These are phyloP conservation scores for Cyclopterus lumpus DNA, from an alignment of 2,797 vertebrate genomes.

Conservation along the genomic window DNA sequence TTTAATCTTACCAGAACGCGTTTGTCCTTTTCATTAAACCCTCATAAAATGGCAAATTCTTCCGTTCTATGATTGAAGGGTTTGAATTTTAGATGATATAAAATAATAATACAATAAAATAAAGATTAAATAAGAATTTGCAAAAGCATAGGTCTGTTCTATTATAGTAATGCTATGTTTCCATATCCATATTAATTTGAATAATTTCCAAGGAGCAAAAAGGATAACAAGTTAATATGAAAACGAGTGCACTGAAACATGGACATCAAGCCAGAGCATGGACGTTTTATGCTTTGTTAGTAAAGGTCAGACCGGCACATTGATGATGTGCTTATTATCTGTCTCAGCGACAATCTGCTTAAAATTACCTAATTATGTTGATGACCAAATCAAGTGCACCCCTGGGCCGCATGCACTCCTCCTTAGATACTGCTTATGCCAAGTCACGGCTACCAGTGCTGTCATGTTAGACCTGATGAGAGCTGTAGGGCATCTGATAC, in stretches of 20 bases:
- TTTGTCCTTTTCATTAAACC: not conserved
- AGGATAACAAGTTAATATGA: conserved; percentile 29
- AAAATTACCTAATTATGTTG: conserved; percentile 86
- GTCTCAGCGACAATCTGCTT: conserved; percentile 82
- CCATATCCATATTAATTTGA: conserved; percentile 14
- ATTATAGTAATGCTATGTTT: not conserved
- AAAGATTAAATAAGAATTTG: not conserved
- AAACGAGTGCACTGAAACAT: conserved; percentile 39
- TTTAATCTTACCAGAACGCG: not conserved
- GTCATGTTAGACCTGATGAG: conserved; percentile 63
- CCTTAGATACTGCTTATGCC: conserved; percentile 78
- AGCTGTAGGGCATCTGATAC: conserved; percentile 54
- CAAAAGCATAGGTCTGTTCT: not conserved
- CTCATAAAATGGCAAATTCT: not conserved
- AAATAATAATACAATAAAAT: not conserved
- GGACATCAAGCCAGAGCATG: conserved; percentile 44
- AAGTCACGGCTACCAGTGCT: conserved; percentile 65
- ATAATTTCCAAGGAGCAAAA: conserved; percentile 1
- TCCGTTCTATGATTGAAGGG: not conserved
- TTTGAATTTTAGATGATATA: not conserved
- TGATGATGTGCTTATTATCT: conserved; percentile 81
- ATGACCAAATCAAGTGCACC: conserved; percentile 82
- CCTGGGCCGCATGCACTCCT: conserved; percentile 72
- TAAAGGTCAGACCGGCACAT: conserved; percentile 79
- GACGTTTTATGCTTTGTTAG: conserved; percentile 76